Conservation (phyloP, 2,113 vertebrate genomes). For the Leucoraja erinaceus region DNA sequence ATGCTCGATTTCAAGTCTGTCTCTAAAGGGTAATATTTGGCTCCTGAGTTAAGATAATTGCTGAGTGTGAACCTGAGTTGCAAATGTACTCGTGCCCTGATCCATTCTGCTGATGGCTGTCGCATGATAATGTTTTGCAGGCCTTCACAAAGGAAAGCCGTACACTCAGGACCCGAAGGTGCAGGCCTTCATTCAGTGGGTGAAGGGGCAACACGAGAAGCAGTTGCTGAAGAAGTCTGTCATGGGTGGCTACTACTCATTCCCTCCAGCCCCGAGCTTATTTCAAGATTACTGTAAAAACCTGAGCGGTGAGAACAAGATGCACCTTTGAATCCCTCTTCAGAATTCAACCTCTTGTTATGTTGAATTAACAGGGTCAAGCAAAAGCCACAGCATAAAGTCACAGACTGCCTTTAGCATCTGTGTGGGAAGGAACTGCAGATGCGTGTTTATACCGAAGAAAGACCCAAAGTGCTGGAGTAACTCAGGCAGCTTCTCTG, state of each 20-base stretch:
- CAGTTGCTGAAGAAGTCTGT: conserved; percentile 59
- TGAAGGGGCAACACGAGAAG: conserved; percentile 63
- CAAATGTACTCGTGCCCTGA: background rate
- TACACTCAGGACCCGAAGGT: conserved; percentile 68
- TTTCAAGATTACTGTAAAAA: conserved; percentile 61
- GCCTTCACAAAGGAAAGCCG: conserved; percentile 71
- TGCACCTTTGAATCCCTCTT: background rate
- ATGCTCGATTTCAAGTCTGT: background rate
- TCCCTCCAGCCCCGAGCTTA: conserved; percentile 62
- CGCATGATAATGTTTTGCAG: conserved; percentile 47
- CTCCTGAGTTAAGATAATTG: background rate
- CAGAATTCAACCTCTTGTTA: background rate
- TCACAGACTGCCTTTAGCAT: too few relatives aligned
- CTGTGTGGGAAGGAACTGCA: too few relatives aligned
- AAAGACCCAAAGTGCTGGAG: too few relatives aligned
- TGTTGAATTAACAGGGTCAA: background rate
- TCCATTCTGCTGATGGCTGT: background rate
- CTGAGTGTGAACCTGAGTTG: too few relatives aligned
- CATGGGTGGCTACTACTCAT: conserved; percentile 76
- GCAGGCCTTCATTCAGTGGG: conserved; percentile 76
- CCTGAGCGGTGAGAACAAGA: conserved; percentile 54
- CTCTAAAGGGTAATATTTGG: background rate
- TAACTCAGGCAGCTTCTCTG: too few relatives aligned
- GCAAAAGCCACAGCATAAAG: background rate
- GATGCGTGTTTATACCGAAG: too few relatives aligned